Evolutionary conservation across 2,113 vertebrate species (phyloP), one percentile per base, ranked within the genome.

Genomic region (Puma concolor): DNA sequence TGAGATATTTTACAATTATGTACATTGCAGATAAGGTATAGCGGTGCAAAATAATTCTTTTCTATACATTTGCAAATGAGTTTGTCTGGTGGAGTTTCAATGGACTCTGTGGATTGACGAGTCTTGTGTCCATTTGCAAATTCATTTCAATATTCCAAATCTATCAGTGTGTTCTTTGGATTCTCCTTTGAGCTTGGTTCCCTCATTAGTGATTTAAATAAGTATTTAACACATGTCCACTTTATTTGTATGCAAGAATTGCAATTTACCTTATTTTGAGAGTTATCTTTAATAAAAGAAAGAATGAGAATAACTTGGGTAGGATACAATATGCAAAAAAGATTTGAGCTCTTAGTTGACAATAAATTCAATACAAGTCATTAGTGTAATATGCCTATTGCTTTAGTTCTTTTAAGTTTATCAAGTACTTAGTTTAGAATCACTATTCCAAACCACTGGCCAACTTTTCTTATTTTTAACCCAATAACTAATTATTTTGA

Each of bases 381-480:
- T 10, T 29, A 74, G 36, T 10, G 41, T 54, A 60, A 16, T 27
- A 38, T 63, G 16, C 3, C 17, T 94, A 1, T 50, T 82, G 31
- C 16, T 80, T 71, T 77, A 48, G 27, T 48, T 84, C 71, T 79
- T 82, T 89, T 52, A 11, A 64, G 44, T 44, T 44, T 91, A 57
- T 84, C 74, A 94, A 74, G 9, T 92, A 36, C 10, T 54, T 96
- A 38, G 44, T 52, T 97, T 88, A 76, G 41, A 83, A 84, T 92
- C 60, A 72, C 29, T 96, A 31, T 88, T 76, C 7, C 36, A 92
- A 92, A 44, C n/a, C 10, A 71, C 21, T 67, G 54, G 64, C 81
- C 64, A 97, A 36, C 29, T 94, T 86, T 48, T 96, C 64, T 95
- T 41, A 66, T 82, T 92, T 95, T 94, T 85, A 92, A 87, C 9